Evolutionary conservation across 2,797 vertebrate genomes (phyloP).

Genomic region (Eremophila alpestris): DNA sequence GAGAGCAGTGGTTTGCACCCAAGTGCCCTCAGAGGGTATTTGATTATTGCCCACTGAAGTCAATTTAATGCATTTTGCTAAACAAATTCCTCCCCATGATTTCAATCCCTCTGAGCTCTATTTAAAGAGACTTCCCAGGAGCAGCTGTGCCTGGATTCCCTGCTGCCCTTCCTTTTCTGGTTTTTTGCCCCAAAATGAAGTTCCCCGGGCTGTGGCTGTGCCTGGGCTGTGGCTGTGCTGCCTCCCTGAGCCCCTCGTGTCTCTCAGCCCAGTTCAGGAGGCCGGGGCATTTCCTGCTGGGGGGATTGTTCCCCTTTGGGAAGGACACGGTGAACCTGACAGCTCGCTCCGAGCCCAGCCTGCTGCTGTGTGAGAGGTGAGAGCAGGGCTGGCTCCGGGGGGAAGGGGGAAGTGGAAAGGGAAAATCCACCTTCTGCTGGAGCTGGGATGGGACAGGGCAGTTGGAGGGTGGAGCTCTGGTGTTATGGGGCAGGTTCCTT

Average conservation of each 20-base stretch:
- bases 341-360: not conserved
- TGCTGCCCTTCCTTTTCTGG: not conserved
- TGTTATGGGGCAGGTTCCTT: too few relatives aligned
- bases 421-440: not conserved
- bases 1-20: not conserved
- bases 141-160: rapidly evolving
- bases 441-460: not conserved
- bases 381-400: rapidly evolving
- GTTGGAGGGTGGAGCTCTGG: too few relatives aligned
- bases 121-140: not conserved
- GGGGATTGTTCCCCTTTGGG: conserved; percentile 75
- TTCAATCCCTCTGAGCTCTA: not conserved
- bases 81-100: not conserved
- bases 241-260: not conserved
- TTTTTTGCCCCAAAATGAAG: not conserved
- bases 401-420: not conserved
- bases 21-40: not conserved
- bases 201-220: not conserved
- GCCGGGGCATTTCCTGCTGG: conserved; percentile 70
- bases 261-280: conserved; percentile 58
- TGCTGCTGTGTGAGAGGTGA: conserved; percentile 58
- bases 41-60: not conserved
- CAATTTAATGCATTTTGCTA: not conserved
- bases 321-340: not conserved
- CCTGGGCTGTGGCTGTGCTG: not conserved